These are phyloP conservation scores for human (Homo sapiens) DNA, from an alignment of 2,113 vertebrate species.

Conservation along the genomic window GRCh38 chr11:82527001-82527500, in stretches of 20 bases:
- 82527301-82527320: constrained; percentile 35
- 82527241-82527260: not conserved
- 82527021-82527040: not conserved
- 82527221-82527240: not conserved
- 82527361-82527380: constrained; percentile 60
- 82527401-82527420: constrained; percentile 72
- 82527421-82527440: constrained; percentile 68
- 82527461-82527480: constrained; percentile 51
- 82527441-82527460: constrained; percentile 62
- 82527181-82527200: not conserved
- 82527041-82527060: not conserved
- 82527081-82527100: not conserved
- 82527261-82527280: constrained; percentile 13
- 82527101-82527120: not conserved
- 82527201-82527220: not conserved
- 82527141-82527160: not conserved
- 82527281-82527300: not conserved
- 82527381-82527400: constrained; percentile 67
- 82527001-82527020: not conserved
- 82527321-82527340: constrained; percentile 46
- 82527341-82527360: not conserved
- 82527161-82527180: not conserved
- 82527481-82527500: constrained; percentile 68
- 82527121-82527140: not conserved
- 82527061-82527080: not conserved